Evolutionary conservation across 2,797 vertebrate genomes (phyloP).

Genomic region (Paguma larvata): DNA sequence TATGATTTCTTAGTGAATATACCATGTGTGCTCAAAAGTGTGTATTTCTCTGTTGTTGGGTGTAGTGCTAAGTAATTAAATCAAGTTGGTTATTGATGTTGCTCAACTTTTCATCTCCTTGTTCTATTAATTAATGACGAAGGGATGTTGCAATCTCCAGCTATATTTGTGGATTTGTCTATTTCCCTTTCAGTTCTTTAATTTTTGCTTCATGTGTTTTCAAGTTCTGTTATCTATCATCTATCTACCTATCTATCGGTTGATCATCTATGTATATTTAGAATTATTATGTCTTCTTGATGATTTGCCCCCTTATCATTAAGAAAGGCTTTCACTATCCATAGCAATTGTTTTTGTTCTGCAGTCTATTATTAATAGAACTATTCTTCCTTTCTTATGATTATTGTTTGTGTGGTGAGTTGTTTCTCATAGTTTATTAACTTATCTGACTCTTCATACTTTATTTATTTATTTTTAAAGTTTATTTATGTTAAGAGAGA

Average conservation of each 20-base stretch:
- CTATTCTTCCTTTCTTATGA: not conserved
- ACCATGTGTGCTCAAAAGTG: not conserved
- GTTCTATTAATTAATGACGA: not conserved
- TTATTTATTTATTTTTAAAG: not conserved
- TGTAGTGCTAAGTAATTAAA: not conserved
- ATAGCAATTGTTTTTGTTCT: not conserved
- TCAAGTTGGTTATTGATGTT: not conserved
- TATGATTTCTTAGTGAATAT: not conserved
- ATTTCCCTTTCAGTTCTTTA: not conserved
- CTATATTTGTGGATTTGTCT: not conserved
- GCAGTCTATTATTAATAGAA: not conserved
- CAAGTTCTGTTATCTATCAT: not conserved
- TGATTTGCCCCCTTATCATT: not conserved
- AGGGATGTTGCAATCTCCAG: not conserved
- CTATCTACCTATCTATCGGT: not conserved
- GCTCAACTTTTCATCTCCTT: not conserved
- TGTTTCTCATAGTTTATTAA: constrained; percentile 27
- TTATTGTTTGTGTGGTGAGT: not conserved
- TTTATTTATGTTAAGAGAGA: too few species aligned
- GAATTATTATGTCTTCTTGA: not conserved
- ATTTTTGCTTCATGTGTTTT: not conserved
- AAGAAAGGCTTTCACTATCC: not conserved
- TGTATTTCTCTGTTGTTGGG: not conserved
- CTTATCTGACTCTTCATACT: not conserved
- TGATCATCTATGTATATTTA: not conserved